Evolutionary conservation across 2,797 vertebrate species (phyloP).

Genomic region (Mus spretus): DNA sequence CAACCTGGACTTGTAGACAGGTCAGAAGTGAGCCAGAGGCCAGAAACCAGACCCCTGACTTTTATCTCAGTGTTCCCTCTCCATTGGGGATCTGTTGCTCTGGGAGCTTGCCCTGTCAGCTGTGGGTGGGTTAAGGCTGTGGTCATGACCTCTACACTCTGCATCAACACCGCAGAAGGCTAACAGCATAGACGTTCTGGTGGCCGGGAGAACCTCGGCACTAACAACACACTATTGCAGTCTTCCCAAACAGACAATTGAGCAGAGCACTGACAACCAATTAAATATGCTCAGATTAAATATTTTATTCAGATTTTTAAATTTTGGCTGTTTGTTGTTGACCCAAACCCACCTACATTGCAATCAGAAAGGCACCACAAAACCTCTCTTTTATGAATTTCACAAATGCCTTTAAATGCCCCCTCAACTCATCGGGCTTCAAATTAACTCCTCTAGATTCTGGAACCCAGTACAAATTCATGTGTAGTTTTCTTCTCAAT

Average conservation of each 20-base stretch:
- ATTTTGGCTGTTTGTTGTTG: slow-evolving; percentile 56
- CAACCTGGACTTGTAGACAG: not conserved
- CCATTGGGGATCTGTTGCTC: not conserved
- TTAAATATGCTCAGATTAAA: slow-evolving; percentile 62
- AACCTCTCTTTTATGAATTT: not conserved
- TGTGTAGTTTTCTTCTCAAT: slow-evolving; percentile 13
- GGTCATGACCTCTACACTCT: slow-evolving; percentile 11
- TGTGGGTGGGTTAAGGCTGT: not conserved
- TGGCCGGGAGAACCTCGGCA: slow-evolving; percentile 56
- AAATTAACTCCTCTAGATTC: slow-evolving; percentile 26
- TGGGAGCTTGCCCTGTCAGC: not conserved
- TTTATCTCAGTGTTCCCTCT: not conserved
- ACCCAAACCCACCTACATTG: slow-evolving; percentile 15
- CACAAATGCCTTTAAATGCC: not conserved
- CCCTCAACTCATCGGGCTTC: slow-evolving; percentile 53
- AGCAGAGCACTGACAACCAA: slow-evolving; percentile 44
- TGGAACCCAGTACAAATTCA: slow-evolving; percentile 55
- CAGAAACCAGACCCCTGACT: not conserved
- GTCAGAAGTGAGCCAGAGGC: not conserved
- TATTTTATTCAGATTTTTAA: slow-evolving; percentile 47
- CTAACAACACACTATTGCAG: slow-evolving; percentile 71
- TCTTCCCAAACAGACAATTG: slow-evolving; percentile 65
- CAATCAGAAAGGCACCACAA: slow-evolving; percentile 35
- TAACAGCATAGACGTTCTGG: not conserved
- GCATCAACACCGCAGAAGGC: not conserved